phyloP scores from a whole-genome alignment of 2,797 vertebrate species.

The Dryobates pubescens region DNA sequence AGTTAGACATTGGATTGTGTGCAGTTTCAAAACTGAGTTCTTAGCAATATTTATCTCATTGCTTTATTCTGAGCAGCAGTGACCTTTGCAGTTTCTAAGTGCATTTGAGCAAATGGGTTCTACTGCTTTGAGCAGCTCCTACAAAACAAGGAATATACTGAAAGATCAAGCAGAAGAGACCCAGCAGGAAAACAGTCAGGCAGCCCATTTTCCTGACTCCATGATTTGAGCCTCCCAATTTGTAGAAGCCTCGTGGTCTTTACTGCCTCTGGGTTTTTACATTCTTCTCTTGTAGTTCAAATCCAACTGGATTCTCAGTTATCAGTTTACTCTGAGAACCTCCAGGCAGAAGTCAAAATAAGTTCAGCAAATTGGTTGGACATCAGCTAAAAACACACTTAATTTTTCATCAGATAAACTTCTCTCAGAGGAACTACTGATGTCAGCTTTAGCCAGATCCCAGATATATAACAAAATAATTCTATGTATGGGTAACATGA shows the following conservation, averaged over 20 bases:
- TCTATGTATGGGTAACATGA: neutral
- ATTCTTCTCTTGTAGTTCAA: neutral
- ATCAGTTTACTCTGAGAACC: neutral
- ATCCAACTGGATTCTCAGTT: neutral
- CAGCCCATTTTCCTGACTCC: neutral
- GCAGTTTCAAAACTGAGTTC: neutral
- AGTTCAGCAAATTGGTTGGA: constrained; percentile 34
- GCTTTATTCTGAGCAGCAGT: neutral
- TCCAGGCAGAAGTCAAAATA: neutral
- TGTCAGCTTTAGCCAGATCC: neutral
- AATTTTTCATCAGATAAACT: constrained; percentile 40
- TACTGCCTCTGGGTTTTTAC: neutral
- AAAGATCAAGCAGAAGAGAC: neutral
- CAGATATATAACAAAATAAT: constrained; percentile 6
- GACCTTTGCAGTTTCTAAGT: neutral
- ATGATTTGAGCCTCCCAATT: neutral
- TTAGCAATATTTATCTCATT: neutral
- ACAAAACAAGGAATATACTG: neutral
- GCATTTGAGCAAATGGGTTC: constrained; percentile 14
- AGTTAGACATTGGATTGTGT: neutral
- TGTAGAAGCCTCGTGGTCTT: neutral
- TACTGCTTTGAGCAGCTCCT: neutral
- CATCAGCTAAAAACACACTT: constrained; percentile 22
- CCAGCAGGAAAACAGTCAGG: neutral
- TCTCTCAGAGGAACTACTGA: constrained; percentile 27